Evolutionary conservation across 2,888 invertebrate genomes (phyloP).

Genomic region (Acleris holmiana): DNA sequence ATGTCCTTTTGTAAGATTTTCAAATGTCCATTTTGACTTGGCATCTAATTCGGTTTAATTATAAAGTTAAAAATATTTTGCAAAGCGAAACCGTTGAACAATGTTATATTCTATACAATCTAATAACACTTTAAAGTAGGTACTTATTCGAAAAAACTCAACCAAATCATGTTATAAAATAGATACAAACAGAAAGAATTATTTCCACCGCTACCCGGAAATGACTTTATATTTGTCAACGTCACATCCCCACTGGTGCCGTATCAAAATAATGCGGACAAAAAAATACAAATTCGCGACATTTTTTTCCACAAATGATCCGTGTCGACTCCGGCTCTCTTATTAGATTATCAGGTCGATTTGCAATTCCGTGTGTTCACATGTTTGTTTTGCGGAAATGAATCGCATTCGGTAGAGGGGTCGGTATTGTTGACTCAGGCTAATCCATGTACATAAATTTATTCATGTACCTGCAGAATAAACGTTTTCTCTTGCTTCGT

Average conservation of each 20-base stretch:
- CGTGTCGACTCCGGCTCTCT: conserved; percentile 72
- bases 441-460: conserved; percentile 29
- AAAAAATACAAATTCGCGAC: conserved; percentile 63
- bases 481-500: too few relatives aligned
- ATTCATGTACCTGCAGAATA: background rate
- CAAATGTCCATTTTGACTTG: too few relatives aligned
- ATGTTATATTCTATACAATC: background rate
- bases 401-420: conserved; percentile 73
- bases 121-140: background rate
- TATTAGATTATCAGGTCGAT: conserved; percentile 84
- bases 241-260: conserved; percentile 67
- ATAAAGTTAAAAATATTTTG: too few relatives aligned
- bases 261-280: conserved; percentile 53
- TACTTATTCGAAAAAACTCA: conserved; percentile 64
- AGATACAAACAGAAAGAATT: conserved; percentile 59
- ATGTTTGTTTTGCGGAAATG: conserved; percentile 84
- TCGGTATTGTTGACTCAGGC: conserved; percentile 70
- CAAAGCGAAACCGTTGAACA: background rate
- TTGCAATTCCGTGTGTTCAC: conserved; percentile 80
- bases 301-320: conserved; percentile 82
- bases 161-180: conserved; percentile 72
- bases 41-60: too few relatives aligned
- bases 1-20: too few relatives aligned
- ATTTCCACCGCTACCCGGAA: conserved; percentile 69
- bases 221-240: conserved; percentile 82